phyloP scores from a whole-genome alignment of 2,888 invertebrate species.

The Seira ritae region DNA sequence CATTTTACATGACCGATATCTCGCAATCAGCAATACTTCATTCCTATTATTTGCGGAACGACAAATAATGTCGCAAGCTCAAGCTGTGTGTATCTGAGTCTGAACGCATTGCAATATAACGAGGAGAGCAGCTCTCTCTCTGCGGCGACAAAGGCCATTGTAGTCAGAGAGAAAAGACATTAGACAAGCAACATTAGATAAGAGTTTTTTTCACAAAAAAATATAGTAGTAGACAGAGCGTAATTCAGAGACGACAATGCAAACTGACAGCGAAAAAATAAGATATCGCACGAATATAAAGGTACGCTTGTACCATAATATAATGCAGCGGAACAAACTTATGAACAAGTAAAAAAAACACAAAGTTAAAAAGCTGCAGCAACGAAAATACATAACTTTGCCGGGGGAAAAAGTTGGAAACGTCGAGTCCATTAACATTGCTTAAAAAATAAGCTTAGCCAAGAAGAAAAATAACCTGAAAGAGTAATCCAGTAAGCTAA shows the following conservation, averaged over 20 bases:
- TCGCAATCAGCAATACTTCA: neutral
- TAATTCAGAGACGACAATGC: conserved; percentile 34
- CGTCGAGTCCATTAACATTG: conserved; percentile 10
- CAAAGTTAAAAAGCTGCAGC: neutral
- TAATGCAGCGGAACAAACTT: neutral
- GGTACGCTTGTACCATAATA: neutral
- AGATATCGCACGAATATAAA: conserved; percentile 20
- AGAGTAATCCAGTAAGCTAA: conserved; percentile 33
- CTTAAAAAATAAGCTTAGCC: conserved; percentile 1
- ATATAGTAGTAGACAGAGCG: conserved; percentile 29
- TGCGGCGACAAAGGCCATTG: neutral
- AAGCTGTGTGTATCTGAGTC: no score
- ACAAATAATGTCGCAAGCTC: neutral
- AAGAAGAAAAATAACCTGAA: conserved; percentile 2
- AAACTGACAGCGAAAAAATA: conserved; percentile 39
- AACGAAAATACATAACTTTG: neutral
- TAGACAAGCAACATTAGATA: conserved; percentile 10
- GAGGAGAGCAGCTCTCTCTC: neutral
- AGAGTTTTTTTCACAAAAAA: conserved; percentile 26
- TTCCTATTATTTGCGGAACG: neutral
- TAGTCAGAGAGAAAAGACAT: conserved; percentile 4
- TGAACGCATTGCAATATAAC: conserved; percentile 4
- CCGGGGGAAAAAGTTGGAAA: neutral
- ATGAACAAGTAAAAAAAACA: neutral
- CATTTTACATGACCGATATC: conserved; percentile 13